Conservation (phyloP, 2,113 vertebrate genomes). For the Etheostoma spectabile region DNA sequence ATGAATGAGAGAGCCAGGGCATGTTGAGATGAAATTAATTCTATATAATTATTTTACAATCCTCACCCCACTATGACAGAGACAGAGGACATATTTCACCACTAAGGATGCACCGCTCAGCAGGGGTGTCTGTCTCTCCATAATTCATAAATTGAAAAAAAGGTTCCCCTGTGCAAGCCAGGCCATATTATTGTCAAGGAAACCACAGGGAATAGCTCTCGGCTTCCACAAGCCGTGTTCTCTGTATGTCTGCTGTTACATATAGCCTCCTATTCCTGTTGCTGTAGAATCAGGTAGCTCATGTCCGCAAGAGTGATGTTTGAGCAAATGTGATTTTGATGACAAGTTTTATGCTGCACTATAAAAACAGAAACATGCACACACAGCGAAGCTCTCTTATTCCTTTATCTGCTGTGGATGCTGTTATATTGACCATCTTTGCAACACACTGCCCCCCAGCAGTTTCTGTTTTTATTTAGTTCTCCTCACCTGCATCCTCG, state of each 20-base stretch:
- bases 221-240: slow-evolving; percentile 27
- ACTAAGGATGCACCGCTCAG: slow-evolving; percentile 86
- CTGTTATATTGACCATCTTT: slow-evolving; percentile 31
- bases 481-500: no score
- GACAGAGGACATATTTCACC: slow-evolving; percentile 88
- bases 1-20: slow-evolving; percentile 87
- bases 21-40: slow-evolving; percentile 92
- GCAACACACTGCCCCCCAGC: slow-evolving; percentile 49
- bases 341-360: not conserved
- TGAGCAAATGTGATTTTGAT: slow-evolving; percentile 23
- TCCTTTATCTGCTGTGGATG: slow-evolving; percentile 41
- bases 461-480: not conserved
- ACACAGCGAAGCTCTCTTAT: slow-evolving; percentile 21
- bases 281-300: not conserved
- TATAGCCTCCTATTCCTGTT: slow-evolving; percentile 23
- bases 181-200: slow-evolving; percentile 65
- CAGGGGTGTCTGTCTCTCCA: slow-evolving; percentile 85
- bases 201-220: slow-evolving; percentile 53
- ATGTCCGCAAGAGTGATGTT: not conserved
- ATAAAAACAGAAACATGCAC: slow-evolving; percentile 14
- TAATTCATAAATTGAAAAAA: slow-evolving; percentile 83
- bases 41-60: slow-evolving; percentile 93
- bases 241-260: slow-evolving; percentile 34
- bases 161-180: slow-evolving; percentile 63
- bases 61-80: slow-evolving; percentile 70